A percentile compares a stretch with the other conserved stretches of the same genome.
Conservation (phyloP, 1,140 invertebrate species). For the Plodia interpunctella region DNA sequence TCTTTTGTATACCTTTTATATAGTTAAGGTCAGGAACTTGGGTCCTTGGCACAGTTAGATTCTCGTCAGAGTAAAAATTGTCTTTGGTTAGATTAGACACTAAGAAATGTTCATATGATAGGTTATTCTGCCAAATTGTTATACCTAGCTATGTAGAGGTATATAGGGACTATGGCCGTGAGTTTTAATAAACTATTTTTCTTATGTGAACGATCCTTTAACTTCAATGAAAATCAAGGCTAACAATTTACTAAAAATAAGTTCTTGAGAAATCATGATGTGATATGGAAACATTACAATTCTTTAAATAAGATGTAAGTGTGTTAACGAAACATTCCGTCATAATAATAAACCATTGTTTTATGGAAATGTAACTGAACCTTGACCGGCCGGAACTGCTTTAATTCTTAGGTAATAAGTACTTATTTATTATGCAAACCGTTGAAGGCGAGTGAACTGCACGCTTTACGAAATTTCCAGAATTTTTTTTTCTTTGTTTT, state of each 20-base stretch:
- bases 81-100: too few species aligned
- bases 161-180: too few species aligned
- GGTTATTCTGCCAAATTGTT: too few species aligned
- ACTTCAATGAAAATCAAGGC: too few species aligned
- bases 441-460: conserved; percentile 8
- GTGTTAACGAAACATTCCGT: background rate
- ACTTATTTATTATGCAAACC: conserved; percentile 28
- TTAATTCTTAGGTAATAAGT: conserved; percentile 10
- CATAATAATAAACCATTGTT: background rate
- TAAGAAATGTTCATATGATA: background rate
- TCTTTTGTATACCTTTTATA: background rate
- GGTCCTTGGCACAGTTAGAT: background rate
- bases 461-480: conserved; percentile 8
- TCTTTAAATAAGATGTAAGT: too few species aligned
- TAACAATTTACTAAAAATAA: too few species aligned
- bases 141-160: too few species aligned
- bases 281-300: too few species aligned
- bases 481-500: background rate
- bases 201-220: too few species aligned
- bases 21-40: background rate
- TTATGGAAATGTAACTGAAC: conserved; percentile 29
- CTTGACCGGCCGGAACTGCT: conserved; percentile 33
- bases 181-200: too few species aligned
- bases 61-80: too few species aligned
- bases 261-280: too few species aligned